Percentiles rank a stretch among this genome's conserved stretches.
Conservation (phyloP, 2,113 vertebrate species). For the Bombycilla garrulus region DNA sequence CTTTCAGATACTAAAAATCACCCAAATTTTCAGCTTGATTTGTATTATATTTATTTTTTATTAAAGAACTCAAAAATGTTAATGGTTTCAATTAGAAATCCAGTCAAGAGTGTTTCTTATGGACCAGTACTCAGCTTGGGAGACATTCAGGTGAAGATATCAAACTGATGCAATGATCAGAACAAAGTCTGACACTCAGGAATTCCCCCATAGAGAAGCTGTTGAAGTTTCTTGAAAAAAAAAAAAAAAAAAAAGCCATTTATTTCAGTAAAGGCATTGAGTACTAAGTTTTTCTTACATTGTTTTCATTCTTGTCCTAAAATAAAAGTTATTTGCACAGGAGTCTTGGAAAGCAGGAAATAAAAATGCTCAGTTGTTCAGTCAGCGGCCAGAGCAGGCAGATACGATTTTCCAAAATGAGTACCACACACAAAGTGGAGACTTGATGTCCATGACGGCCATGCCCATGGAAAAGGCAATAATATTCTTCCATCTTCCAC, state of each 20-base stretch:
- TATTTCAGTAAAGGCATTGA: neutral
- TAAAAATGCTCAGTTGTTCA: neutral
- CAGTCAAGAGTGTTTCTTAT: neutral
- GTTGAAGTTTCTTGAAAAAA: neutral
- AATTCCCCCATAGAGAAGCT: neutral
- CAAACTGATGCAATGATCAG: neutral
- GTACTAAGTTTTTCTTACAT: neutral
- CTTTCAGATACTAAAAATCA: neutral
- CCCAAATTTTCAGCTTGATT: neutral
- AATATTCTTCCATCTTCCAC: neutral
- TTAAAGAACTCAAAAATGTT: neutral
- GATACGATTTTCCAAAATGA: neutral
- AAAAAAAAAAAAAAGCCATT: neutral
- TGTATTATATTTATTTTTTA: neutral
- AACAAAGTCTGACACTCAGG: neutral
- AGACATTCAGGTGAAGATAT: neutral
- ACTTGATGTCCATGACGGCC: neutral
- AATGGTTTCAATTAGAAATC: neutral
- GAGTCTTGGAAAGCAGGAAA: neutral
- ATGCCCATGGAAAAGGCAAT: neutral
- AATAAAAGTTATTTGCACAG: neutral
- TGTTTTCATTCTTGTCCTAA: neutral
- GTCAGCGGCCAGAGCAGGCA: neutral
- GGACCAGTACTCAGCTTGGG: neutral
- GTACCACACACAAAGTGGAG: rapidly evolving